Conservation (phyloP, 1,140 invertebrate genomes). For the Rhysida immarginata region DNA sequence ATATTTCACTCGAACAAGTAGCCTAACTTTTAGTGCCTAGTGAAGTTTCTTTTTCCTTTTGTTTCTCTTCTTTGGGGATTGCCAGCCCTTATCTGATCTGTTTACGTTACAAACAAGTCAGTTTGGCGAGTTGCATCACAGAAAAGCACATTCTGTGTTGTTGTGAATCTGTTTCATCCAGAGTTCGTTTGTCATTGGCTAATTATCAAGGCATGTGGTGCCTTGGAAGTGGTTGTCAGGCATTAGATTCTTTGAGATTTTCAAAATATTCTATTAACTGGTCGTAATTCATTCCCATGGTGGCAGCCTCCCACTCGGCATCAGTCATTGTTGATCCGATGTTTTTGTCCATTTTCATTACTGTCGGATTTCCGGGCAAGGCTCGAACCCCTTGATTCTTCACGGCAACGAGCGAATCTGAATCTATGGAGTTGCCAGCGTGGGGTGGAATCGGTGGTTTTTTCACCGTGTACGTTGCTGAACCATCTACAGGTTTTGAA, state of each 20-base stretch:
- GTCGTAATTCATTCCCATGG: constrained; percentile 85
- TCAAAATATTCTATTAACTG: constrained; percentile 96
- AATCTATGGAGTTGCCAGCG: constrained; percentile 32
- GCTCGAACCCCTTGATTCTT: constrained; percentile 14
- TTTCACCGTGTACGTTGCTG: constrained; percentile 41
- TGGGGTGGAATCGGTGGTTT: constrained; percentile 73
- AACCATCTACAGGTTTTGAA: constrained; percentile 12
- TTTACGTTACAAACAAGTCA: too few species aligned
- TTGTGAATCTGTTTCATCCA: too few species aligned
- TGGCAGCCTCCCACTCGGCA: constrained; percentile 21
- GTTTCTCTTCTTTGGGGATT: too few species aligned
- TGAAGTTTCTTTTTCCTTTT: too few species aligned
- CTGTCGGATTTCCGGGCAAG: background rate
- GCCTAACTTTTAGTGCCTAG: too few species aligned
- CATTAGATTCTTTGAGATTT: constrained; percentile 74
- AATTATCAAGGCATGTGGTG: too few species aligned
- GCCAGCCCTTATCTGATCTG: too few species aligned
- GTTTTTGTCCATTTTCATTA: background rate
- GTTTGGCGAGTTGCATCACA: too few species aligned
- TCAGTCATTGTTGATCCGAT: constrained; percentile 6
- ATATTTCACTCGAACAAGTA: too few species aligned
- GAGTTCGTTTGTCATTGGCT: too few species aligned
- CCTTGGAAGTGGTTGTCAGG: constrained; percentile 24
- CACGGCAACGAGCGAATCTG: constrained; percentile 21
- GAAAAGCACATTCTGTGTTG: too few species aligned